Percentiles rank a stretch among this genome's conserved stretches.
Evolutionary conservation across 2,113 vertebrate genomes (phyloP).

Genomic region (Carassius gibelio): DNA sequence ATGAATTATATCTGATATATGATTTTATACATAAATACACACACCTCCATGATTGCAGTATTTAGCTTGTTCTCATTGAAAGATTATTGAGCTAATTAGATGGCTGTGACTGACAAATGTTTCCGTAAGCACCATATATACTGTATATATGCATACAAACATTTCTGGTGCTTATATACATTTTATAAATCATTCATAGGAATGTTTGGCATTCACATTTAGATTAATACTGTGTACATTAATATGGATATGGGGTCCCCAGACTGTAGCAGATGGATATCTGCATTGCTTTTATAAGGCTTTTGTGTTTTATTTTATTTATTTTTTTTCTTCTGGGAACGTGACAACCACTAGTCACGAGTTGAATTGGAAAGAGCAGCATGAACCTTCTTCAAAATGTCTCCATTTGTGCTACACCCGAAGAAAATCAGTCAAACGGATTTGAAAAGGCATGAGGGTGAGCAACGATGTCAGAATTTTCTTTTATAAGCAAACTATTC

Average conservation of each 20-base stretch:
- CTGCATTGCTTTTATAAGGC: background rate
- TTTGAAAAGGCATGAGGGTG: background rate
- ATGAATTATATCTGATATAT: background rate
- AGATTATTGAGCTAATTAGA: too few species aligned
- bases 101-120: too few species aligned
- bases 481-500: background rate
- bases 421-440: background rate
- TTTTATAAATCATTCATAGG: background rate
- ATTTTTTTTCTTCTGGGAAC: background rate
- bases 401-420: background rate
- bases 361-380: background rate
- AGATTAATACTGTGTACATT: background rate
- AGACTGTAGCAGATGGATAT: background rate
- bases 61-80: too few species aligned
- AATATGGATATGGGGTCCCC: background rate
- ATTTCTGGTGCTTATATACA: background rate
- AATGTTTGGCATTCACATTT: background rate
- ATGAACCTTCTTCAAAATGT: background rate
- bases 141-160: background rate
- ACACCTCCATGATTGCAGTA: too few species aligned
- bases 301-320: background rate
- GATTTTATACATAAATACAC: too few species aligned
- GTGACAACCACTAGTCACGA: background rate
- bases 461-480: background rate
- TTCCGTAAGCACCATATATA: too few species aligned